Percentiles rank a stretch among this genome's conserved stretches.
Conservation (phyloP, 2,888 invertebrate genomes). For the Lampropteryx suffumata region DNA sequence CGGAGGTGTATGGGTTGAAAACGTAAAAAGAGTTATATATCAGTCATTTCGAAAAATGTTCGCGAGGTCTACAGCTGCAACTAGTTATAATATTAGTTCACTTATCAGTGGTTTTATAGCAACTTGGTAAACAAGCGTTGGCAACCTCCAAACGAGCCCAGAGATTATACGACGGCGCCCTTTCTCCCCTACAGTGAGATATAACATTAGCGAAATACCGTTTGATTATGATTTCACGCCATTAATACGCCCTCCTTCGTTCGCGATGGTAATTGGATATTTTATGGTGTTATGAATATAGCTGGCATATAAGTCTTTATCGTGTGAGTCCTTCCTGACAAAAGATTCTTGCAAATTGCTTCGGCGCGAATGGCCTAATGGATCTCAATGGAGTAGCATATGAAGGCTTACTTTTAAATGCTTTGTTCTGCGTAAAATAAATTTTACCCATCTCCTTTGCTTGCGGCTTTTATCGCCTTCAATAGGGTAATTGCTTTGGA, state of each 20-base stretch:
- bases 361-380: conserved; percentile 67
- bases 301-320: conserved; percentile 59
- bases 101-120: background rate
- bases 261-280: conserved; percentile 60
- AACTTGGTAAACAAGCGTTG: background rate
- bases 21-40: too few relatives aligned
- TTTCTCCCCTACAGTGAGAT: conserved; percentile 31
- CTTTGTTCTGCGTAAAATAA: conserved; percentile 75
- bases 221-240: conserved; percentile 63
- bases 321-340: conserved; percentile 66
- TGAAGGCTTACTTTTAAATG: conserved; percentile 70
- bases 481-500: conserved; percentile 68
- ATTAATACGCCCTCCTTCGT: conserved; percentile 49
- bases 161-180: conserved; percentile 27
- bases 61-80: too few relatives aligned
- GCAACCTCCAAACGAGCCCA: conserved; percentile 13
- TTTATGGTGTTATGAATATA: conserved; percentile 64
- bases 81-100: too few relatives aligned
- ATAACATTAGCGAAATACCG: conserved; percentile 43
- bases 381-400: conserved; percentile 76
- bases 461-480: conserved; percentile 60
- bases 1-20: too few relatives aligned
- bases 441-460: conserved; percentile 66
- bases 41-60: too few relatives aligned
- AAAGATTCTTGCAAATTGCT: conserved; percentile 75